These are phyloP conservation scores for Sphaeridia pumilis DNA, from an alignment of 2,888 invertebrate genomes.

Conservation along the genomic window DNA sequence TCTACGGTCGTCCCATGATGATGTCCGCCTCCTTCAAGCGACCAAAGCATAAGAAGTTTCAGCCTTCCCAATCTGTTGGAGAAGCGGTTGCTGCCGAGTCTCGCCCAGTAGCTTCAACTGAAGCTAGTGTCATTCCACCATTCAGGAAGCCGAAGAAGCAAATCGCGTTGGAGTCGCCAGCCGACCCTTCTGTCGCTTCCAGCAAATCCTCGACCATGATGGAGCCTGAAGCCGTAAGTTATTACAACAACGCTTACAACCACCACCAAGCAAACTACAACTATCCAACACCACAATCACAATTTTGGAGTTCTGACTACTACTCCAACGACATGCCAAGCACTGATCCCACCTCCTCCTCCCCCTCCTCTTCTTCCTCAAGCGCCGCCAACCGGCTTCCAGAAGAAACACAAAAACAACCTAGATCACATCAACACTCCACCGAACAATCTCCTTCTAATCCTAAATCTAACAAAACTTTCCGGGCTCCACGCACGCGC, in stretches of 20 bases:
- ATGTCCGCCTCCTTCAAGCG: conserved; percentile 25
- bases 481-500: neutral
- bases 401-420: neutral
- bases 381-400: neutral
- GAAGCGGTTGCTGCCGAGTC: neutral
- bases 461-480: neutral
- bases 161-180: conserved; percentile 12
- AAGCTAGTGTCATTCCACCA: conserved; percentile 1
- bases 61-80: too few relatives aligned
- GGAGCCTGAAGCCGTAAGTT: conserved; percentile 14
- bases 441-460: neutral
- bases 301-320: neutral
- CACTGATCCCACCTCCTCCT: neutral
- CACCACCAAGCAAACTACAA: neutral
- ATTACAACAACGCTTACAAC: neutral
- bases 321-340: too few relatives aligned
- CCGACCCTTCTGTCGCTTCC: conserved; percentile 8
- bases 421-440: neutral
- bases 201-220: conserved; percentile 1
- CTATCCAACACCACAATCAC: neutral
- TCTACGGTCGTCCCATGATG: conserved; percentile 25
- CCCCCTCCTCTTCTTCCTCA: neutral
- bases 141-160: neutral
- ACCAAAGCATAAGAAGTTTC: neutral
- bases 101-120: neutral